A percentile compares a stretch with the other conserved stretches of the same genome.
Evolutionary conservation across 2,888 invertebrate genomes (phyloP).

Genomic region (Xylota segnis): DNA sequence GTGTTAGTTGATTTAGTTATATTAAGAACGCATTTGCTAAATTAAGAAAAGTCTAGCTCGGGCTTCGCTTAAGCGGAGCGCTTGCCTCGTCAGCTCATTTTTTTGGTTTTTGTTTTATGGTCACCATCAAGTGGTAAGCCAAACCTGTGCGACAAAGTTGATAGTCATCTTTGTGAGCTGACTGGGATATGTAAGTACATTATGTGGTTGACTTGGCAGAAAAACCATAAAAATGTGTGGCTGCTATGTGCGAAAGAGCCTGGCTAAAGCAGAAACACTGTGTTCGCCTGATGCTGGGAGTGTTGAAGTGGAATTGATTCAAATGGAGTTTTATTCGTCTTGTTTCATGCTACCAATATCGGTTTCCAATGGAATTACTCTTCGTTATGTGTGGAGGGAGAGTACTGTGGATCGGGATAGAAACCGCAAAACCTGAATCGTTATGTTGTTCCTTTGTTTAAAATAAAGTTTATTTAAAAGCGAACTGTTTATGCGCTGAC

Average conservation of each 20-base stretch:
- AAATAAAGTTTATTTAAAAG: constrained; percentile 9
- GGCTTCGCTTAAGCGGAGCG: constrained; percentile 8
- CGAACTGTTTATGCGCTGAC: constrained; percentile 11
- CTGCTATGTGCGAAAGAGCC: constrained; percentile 14
- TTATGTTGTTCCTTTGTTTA: not conserved
- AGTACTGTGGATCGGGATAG: not conserved
- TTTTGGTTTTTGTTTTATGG: no score
- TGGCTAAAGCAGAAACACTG: not conserved
- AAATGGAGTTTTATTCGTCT: constrained; percentile 5
- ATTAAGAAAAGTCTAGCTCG: constrained; percentile 21
- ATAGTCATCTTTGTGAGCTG: constrained; percentile 54
- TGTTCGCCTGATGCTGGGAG: constrained; percentile 2
- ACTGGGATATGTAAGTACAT: constrained; percentile 2
- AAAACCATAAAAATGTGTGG: constrained; percentile 27
- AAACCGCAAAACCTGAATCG: constrained; percentile 3
- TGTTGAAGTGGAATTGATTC: constrained; percentile 32
- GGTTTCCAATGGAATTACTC: constrained; percentile 2
- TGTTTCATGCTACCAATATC: constrained; percentile 2
- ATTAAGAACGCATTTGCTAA: constrained; percentile 5
- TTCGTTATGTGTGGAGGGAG: not conserved
- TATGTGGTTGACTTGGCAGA: constrained; percentile 12
- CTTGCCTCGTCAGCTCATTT: constrained; percentile 46
- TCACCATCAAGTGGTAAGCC: constrained; percentile 40
- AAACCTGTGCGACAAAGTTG: constrained; percentile 60
- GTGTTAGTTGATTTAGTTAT: constrained; percentile 10